phyloP scores from a whole-genome alignment of 2,888 invertebrate species.

The Malthinus seriepunctatus region DNA sequence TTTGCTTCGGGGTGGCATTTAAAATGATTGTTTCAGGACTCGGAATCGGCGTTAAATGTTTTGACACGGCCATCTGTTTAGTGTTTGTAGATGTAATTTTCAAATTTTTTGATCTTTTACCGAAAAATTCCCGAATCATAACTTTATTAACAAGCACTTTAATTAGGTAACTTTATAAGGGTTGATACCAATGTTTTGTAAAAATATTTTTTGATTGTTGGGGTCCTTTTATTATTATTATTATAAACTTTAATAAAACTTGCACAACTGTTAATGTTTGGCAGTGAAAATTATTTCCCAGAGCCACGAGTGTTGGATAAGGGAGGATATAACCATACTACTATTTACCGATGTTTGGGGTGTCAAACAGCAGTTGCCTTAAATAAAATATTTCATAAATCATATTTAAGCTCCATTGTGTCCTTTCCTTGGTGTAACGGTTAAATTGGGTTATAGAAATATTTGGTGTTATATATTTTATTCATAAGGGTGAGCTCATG shows the following conservation, averaged over 20 bases:
- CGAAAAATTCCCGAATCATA: constrained; percentile 17
- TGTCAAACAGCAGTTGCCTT: constrained; percentile 48
- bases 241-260: constrained; percentile 2
- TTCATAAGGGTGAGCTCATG: constrained; percentile 33
- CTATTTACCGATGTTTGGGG: constrained; percentile 50
- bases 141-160: background rate
- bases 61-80: constrained; percentile 41
- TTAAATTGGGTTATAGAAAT: constrained; percentile 46
- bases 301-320: constrained; percentile 3
- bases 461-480: constrained; percentile 33
- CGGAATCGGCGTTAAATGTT: constrained; percentile 37
- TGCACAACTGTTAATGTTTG: background rate
- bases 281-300: constrained; percentile 9
- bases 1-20: constrained; percentile 29
- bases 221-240: background rate
- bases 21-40: constrained; percentile 26
- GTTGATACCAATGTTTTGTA: background rate
- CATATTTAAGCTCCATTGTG: constrained; percentile 54
- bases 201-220: constrained; percentile 1
- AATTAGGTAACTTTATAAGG: background rate
- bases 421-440: constrained; percentile 44
- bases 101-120: constrained; percentile 24
- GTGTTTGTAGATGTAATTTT: constrained; percentile 31
- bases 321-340: constrained; percentile 14
- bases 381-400: constrained; percentile 55